Conservation (phyloP, 2,888 invertebrate genomes). For the Petrolisthes manimaculis region DNA sequence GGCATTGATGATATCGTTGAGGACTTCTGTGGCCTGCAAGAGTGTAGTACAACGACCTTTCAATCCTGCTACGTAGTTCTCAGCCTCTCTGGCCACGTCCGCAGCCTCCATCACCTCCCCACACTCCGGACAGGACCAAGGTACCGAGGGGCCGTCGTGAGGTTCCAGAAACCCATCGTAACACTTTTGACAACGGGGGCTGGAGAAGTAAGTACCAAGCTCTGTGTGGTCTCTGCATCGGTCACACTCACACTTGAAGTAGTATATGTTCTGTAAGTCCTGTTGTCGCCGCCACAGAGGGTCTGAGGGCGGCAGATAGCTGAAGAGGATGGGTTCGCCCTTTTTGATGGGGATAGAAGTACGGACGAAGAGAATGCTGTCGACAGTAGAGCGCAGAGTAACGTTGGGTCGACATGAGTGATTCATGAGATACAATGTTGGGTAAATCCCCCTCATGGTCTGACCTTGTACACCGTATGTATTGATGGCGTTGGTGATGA, state of each 20-base stretch:
- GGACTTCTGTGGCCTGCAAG: conserved; percentile 15
- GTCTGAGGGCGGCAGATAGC: conserved; percentile 53
- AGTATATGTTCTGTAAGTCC: conserved; percentile 59
- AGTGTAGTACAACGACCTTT: conserved; percentile 13
- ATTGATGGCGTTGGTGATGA: conserved; percentile 63
- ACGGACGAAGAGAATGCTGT: conserved; percentile 46
- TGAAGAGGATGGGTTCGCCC: conserved; percentile 55
- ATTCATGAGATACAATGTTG: conserved; percentile 59
- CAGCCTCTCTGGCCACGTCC: conserved; percentile 29
- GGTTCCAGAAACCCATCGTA: conserved; percentile 47
- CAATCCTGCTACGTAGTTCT: conserved; percentile 15
- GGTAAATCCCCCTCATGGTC: conserved; percentile 60
- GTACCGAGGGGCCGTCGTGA: background rate
- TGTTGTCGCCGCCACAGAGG: conserved; percentile 59
- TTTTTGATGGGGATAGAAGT: conserved; percentile 57
- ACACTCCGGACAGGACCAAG: conserved; percentile 54
- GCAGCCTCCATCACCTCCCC: background rate
- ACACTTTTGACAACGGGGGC: conserved; percentile 54
- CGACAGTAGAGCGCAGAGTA: conserved; percentile 48
- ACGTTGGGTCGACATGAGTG: conserved; percentile 64
- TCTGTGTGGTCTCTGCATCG: conserved; percentile 61
- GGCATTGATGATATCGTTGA: conserved; percentile 24
- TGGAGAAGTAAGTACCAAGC: conserved; percentile 58
- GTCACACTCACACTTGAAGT: conserved; percentile 57
- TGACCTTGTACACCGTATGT: conserved; percentile 41